A percentile compares a stretch with the other conserved stretches of the same genome.
phyloP scores from a whole-genome alignment of 2,888 invertebrate species.

The Campoplex capitator region DNA sequence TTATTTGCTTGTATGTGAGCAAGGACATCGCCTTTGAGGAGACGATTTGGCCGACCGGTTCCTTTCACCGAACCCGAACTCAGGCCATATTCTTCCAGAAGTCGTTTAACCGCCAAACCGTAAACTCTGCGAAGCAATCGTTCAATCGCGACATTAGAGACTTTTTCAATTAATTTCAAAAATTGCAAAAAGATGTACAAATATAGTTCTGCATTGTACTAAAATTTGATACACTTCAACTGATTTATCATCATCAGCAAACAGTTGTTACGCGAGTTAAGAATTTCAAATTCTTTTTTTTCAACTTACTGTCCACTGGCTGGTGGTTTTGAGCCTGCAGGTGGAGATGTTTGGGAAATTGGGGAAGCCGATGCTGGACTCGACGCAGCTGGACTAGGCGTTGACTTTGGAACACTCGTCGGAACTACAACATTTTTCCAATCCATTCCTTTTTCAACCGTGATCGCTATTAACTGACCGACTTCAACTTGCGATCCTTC shows the following conservation, averaged over 20 bases:
- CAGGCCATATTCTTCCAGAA: constrained; percentile 87
- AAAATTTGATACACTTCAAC: no score
- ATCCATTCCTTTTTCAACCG: constrained; percentile 87
- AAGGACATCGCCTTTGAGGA: constrained; percentile 88
- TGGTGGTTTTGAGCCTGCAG: constrained; percentile 67
- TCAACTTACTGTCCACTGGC: constrained; percentile 79
- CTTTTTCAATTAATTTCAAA: no score
- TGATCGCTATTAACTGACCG: constrained; percentile 86
- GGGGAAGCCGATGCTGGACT: constrained; percentile 40
- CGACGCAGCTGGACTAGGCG: constrained; percentile 36
- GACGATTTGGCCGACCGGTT: constrained; percentile 87
- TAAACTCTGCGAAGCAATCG: constrained; percentile 78
- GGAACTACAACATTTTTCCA: constrained; percentile 86
- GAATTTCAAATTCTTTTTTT: neutral
- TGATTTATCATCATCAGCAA: neutral
- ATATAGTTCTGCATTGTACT: neutral
- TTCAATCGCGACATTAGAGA: neutral
- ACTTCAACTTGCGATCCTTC: constrained; percentile 86
- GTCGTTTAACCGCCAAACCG: constrained; percentile 88
- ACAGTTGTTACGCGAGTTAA: no score
- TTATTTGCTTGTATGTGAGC: constrained; percentile 84
- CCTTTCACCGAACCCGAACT: constrained; percentile 84
- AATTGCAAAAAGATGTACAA: neutral
- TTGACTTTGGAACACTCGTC: constrained; percentile 60
- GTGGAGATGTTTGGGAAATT: constrained; percentile 32